Conservation (phyloP, 2,113 vertebrate genomes). For the Climacteris rufus region DNA sequence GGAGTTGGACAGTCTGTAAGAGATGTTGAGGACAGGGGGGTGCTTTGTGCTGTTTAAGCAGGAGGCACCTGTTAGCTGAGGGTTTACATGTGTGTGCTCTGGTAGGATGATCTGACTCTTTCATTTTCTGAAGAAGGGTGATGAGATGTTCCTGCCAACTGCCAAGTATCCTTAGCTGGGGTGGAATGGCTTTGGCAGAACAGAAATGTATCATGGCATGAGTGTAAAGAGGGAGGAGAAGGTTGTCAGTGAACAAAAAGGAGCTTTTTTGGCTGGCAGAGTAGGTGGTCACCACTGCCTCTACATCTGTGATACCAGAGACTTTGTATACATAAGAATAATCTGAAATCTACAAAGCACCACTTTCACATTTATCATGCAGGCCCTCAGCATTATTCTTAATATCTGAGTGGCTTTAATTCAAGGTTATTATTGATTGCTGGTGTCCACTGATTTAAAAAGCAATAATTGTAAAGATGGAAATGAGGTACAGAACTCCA, state of each 20-base stretch:
- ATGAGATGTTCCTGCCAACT: background rate
- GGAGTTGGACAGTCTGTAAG: background rate
- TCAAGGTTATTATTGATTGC: background rate
- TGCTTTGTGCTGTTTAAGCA: background rate
- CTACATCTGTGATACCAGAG: fast-evolving
- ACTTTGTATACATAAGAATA: background rate
- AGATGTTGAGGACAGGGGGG: background rate
- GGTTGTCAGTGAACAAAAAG: background rate
- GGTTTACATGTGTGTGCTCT: background rate
- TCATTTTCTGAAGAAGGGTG: background rate
- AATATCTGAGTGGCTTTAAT: background rate
- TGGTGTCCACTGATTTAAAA: background rate
- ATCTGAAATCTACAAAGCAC: background rate
- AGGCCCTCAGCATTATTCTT: background rate
- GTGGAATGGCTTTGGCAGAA: background rate
- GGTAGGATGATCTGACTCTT: background rate
- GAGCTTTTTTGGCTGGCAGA: background rate
- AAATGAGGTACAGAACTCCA: background rate
- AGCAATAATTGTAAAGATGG: background rate
- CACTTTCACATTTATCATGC: background rate
- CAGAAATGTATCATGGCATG: background rate
- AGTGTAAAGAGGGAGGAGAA: background rate
- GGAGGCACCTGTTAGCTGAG: background rate
- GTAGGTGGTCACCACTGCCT: background rate
- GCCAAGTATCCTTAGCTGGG: background rate